Percentiles rank a stretch among this genome's conserved stretches.
Evolutionary conservation across 35 echinoderm and acorn worm species (phyloP).

Genomic region (Chiridota heheva): DNA sequence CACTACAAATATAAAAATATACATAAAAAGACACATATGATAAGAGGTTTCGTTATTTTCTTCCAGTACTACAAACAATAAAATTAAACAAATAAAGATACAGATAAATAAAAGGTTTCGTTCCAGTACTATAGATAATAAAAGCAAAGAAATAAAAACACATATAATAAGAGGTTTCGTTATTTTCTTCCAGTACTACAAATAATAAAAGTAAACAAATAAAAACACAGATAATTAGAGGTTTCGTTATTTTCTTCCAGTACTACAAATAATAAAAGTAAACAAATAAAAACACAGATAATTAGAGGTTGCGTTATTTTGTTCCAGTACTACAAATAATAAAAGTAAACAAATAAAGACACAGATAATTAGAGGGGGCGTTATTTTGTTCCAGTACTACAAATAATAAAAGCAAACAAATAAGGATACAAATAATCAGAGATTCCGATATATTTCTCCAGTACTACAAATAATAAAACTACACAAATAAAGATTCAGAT

Average conservation of each 20-base stretch:
- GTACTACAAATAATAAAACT: constrained; percentile 3
- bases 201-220: too few relatives aligned
- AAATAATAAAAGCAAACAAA: neutral
- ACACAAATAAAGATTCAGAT: neutral
- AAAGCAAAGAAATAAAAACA: too few relatives aligned
- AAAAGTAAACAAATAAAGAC: neutral
- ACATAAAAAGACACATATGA: neutral
- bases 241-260: constrained; percentile 64
- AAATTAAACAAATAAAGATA: too few relatives aligned
- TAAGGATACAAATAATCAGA: neutral
- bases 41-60: neutral
- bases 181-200: too few relatives aligned
- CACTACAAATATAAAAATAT: neutral
- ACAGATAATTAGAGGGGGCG: neutral
- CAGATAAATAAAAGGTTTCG: too few relatives aligned
- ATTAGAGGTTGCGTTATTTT: constrained; percentile 62
- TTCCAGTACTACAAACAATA: too few relatives aligned
- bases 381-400: neutral
- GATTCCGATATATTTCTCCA: neutral
- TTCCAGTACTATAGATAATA: too few relatives aligned
- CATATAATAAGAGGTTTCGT: too few relatives aligned
- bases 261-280: constrained; percentile 14
- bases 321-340: constrained; percentile 73
- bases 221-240: too few relatives aligned
- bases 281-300: neutral